A percentile compares a stretch with the other conserved stretches of the same genome.
These are phyloP conservation scores for Romanogobio albipinnatus DNA, from an alignment of 2,113 vertebrate genomes.

Conservation along the genomic window DNA sequence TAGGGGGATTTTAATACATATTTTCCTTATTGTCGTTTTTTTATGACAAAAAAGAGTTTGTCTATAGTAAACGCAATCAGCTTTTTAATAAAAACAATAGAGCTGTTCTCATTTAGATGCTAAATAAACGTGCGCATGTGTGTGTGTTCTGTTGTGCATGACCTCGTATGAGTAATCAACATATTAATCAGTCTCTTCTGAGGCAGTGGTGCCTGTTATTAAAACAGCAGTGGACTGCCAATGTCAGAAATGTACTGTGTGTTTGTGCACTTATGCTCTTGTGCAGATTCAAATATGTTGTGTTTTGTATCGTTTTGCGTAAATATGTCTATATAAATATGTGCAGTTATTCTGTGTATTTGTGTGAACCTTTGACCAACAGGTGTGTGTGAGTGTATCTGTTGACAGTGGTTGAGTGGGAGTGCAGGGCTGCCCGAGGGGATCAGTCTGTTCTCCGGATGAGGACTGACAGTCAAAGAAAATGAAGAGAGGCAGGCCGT, in stretches of 20 bases:
- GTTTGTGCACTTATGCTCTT: neutral
- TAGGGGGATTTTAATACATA: no score
- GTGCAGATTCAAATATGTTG: neutral
- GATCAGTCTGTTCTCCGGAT: constrained; percentile 54
- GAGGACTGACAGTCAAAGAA: constrained; percentile 55
- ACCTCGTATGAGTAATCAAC: constrained; percentile 19
- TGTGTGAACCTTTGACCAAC: constrained; percentile 30
- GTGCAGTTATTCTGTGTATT: neutral
- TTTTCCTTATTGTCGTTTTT: no score
- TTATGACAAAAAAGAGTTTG: neutral
- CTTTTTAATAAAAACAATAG: neutral
- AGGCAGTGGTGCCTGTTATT: constrained; percentile 18
- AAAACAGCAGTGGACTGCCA: constrained; percentile 22
- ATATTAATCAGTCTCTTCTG: constrained; percentile 21
- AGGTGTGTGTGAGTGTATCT: constrained; percentile 41
- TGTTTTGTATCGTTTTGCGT: neutral
- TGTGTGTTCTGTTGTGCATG: constrained; percentile 15
- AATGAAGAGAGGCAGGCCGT: constrained; percentile 54
- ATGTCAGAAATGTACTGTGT: constrained; percentile 45
- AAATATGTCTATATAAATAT: neutral
- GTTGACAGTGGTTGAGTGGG: constrained; percentile 44
- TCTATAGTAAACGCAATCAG: neutral
- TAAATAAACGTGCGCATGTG: neutral
- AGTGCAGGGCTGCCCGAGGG: constrained; percentile 48
- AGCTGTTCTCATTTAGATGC: neutral